A percentile compares a stretch with the other conserved stretches of the same genome.
phyloP scores from a whole-genome alignment of 1,140 invertebrate species.

The Mylabris phalerata region DNA sequence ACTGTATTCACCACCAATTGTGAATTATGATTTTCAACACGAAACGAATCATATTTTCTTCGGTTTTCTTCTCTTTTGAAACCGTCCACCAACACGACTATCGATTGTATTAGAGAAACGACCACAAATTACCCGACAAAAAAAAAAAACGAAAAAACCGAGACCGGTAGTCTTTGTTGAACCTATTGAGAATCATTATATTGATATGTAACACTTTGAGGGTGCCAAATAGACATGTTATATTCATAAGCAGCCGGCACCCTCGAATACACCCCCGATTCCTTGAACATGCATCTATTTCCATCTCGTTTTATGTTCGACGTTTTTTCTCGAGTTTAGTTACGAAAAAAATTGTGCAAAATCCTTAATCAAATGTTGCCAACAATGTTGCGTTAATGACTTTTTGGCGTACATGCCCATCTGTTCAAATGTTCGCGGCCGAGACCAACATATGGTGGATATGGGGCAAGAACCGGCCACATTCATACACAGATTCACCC shows the following conservation, averaged over 20 bases:
- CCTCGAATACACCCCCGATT: not conserved
- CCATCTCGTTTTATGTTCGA: too few relatives aligned
- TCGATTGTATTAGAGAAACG: constrained; percentile 19
- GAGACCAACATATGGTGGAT: constrained; percentile 40
- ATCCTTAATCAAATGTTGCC: too few relatives aligned
- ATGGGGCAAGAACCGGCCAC: constrained; percentile 21
- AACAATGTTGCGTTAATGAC: constrained; percentile 42
- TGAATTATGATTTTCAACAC: constrained; percentile 38
- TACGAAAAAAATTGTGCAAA: too few relatives aligned
- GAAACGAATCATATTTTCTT: constrained; percentile 41
- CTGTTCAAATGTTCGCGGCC: constrained; percentile 43
- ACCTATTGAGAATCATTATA: constrained; percentile 38
- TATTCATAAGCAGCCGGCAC: constrained; percentile 39
- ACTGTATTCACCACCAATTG: constrained; percentile 34
- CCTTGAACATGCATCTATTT: too few relatives aligned
- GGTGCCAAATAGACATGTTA: constrained; percentile 43
- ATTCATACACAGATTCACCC: constrained; percentile 9
- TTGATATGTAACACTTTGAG: constrained; percentile 44
- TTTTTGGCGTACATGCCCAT: constrained; percentile 42
- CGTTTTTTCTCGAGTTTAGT: too few relatives aligned
- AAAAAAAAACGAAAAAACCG: not conserved
- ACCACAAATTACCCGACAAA: constrained; percentile 25
- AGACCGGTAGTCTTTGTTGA: constrained; percentile 24
- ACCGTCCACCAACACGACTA: constrained; percentile 1
- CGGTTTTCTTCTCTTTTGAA: constrained; percentile 18